Evolutionary conservation across 2,113 vertebrate species (phyloP).

Genomic region (Aythya baeri): DNA sequence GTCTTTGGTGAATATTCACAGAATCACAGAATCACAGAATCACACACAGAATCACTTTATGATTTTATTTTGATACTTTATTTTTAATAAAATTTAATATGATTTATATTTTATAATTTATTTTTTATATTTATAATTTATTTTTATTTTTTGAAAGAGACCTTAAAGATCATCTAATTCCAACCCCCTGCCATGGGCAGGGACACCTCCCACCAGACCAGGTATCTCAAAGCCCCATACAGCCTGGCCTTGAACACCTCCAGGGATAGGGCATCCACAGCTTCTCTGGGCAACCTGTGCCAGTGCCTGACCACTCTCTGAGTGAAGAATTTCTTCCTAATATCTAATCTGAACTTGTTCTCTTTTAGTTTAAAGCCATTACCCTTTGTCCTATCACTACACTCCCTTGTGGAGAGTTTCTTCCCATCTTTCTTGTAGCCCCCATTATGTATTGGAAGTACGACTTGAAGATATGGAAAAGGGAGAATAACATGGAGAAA

Average conservation of each 20-base stretch:
- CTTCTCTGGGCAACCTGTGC: not conserved
- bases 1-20: not conserved
- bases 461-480: not conserved
- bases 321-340: not conserved
- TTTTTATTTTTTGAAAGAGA: not conserved
- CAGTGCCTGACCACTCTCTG: not conserved
- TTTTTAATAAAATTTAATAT: too few relatives aligned
- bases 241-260: not conserved
- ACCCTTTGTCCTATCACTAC: not conserved
- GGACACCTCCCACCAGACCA: too few relatives aligned
- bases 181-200: not conserved
- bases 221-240: too few relatives aligned
- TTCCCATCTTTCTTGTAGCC: not conserved
- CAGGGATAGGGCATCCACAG: not conserved
- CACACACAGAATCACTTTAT: too few relatives aligned
- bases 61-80: too few relatives aligned
- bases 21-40: too few relatives aligned
- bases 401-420: not conserved
- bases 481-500: not conserved
- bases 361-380: not conserved
- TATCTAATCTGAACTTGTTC: not conserved
- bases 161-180: not conserved
- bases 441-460: not conserved
- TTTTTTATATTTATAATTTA: not conserved
- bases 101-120: too few relatives aligned